These are phyloP conservation scores for Aurelia aurita complex sp. Pacific DNA, from an alignment of 30 jellyfish, hydroid and myxozoan genomes.

Conservation along the genomic window DNA sequence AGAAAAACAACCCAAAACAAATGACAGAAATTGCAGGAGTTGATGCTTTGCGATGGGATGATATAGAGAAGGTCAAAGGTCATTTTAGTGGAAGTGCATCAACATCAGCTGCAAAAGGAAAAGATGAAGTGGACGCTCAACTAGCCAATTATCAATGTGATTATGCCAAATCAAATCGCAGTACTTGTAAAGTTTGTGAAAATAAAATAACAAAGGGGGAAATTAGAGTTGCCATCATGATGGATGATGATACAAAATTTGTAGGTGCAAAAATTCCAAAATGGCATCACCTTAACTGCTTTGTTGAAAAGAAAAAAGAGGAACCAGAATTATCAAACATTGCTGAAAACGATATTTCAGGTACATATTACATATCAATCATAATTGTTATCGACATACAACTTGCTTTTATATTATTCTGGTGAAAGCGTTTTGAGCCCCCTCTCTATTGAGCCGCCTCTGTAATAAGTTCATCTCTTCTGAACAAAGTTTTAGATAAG, in stretches of 20 bases:
- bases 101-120: neutral
- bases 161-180: slow-evolving; percentile 89
- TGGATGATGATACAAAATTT: slow-evolving; percentile 65
- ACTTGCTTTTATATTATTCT: too few relatives aligned
- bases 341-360: slow-evolving; percentile 55
- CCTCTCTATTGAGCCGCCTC: too few relatives aligned
- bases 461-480: too few relatives aligned
- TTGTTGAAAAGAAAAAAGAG: slow-evolving; percentile 54
- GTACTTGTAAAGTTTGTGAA: slow-evolving; percentile 87
- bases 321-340: slow-evolving; percentile 41
- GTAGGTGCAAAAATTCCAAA: slow-evolving; percentile 70
- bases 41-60: slow-evolving; percentile 91
- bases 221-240: slow-evolving; percentile 72
- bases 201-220: slow-evolving; percentile 68
- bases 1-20: slow-evolving; percentile 44
- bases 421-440: too few relatives aligned
- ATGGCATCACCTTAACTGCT: slow-evolving; percentile 94
- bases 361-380: slow-evolving; percentile 2
- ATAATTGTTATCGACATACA: neutral
- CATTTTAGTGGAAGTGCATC: slow-evolving; percentile 36
- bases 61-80: slow-evolving; percentile 64
- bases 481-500: too few relatives aligned
- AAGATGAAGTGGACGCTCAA: slow-evolving; percentile 40
- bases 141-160: slow-evolving; percentile 53
- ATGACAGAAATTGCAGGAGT: slow-evolving; percentile 65